Conservation (phyloP, 2,888 invertebrate genomes). For the Apamea sordens region DNA sequence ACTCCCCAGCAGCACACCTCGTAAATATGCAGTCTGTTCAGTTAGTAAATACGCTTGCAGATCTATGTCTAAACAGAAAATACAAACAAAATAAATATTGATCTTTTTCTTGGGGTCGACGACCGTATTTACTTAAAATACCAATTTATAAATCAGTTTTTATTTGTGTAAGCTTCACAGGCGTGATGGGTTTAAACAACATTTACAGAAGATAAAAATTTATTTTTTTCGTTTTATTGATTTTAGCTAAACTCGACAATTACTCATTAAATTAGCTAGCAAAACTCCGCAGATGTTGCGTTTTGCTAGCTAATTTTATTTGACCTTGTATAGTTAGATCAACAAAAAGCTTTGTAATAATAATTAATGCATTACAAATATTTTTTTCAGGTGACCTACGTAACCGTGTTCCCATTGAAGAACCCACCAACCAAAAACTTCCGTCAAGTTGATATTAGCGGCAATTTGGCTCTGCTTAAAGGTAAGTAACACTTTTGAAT, state of each 20-base stretch:
- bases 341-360: background rate
- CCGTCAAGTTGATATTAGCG: conserved; percentile 68
- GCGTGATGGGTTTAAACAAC: background rate
- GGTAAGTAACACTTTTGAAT: conserved; percentile 19
- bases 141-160: background rate
- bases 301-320: background rate
- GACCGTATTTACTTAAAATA: background rate
- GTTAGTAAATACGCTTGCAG: no score
- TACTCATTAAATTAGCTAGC: no score
- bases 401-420: conserved; percentile 67
- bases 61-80: no score
- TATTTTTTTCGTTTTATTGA: no score
- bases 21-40: no score
- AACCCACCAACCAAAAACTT: conserved; percentile 59
- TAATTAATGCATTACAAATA: background rate
- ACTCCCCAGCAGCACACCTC: no score
- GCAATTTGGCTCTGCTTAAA: conserved; percentile 36
- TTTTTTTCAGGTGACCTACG: conserved; percentile 60
- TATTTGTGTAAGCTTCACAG: background rate
- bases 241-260: background rate
- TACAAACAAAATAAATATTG: no score
- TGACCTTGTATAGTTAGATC: background rate
- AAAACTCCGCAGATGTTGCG: background rate
- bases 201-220: no score
- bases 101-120: no score